A percentile compares a stretch with the other conserved stretches of the same genome.
These are phyloP conservation scores for Poeciliopsis retropinna DNA, from an alignment of 2,113 vertebrate species.

Conservation along the genomic window DNA sequence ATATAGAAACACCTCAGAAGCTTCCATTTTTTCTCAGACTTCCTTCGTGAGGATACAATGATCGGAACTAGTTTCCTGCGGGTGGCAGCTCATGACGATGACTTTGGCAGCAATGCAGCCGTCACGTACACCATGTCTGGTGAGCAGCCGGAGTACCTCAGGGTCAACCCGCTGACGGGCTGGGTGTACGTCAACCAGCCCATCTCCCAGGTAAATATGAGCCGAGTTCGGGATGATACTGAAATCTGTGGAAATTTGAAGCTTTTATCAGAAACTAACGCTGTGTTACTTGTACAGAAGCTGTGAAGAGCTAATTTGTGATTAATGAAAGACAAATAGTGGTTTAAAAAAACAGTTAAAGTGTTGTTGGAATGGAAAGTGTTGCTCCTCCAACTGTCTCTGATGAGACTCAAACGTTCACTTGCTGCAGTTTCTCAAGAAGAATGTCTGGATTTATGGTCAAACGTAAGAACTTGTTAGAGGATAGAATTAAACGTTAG, in stretches of 20 bases:
- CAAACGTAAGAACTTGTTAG: neutral
- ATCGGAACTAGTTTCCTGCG: constrained; percentile 89
- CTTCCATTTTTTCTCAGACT: constrained; percentile 73
- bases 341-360: too few species aligned
- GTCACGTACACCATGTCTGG: constrained; percentile 83
- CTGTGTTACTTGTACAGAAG: neutral
- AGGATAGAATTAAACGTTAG: neutral
- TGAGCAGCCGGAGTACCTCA: constrained; percentile 84
- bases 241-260: neutral
- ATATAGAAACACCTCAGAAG: too few species aligned
- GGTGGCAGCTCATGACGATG: constrained; percentile 87
- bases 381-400: too few species aligned
- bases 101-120: constrained; percentile 86
- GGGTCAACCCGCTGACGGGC: constrained; percentile 86
- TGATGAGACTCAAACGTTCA: too few species aligned
- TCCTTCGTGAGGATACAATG: constrained; percentile 86
- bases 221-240: too few species aligned
- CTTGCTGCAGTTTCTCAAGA: too few species aligned
- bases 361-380: neutral
- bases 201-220: constrained; percentile 82
- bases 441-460: neutral
- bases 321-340: neutral
- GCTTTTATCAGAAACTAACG: neutral
- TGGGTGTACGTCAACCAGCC: constrained; percentile 90
- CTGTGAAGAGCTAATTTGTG: neutral